These are phyloP conservation scores for Melanotaenia parkinsoni DNA, from an alignment of 2,797 vertebrate species.

Conservation along the genomic window DNA sequence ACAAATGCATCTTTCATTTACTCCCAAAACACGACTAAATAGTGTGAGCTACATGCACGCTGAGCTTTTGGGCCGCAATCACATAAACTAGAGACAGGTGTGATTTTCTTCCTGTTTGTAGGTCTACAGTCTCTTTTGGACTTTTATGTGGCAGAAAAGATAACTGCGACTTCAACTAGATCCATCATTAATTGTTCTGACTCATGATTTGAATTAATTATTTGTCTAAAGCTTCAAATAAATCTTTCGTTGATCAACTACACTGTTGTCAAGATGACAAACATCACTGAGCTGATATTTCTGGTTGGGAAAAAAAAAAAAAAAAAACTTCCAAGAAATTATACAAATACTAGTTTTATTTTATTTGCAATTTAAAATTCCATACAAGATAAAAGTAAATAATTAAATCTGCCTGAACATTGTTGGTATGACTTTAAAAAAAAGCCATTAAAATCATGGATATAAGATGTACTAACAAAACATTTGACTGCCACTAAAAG, in stretches of 20 bases:
- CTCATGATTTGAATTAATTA: neutral
- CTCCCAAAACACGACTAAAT: slow-evolving; percentile 3
- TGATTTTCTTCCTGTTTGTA: neutral
- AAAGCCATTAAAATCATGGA: slow-evolving; percentile 71
- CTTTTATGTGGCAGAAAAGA: neutral
- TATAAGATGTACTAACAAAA: slow-evolving; percentile 62
- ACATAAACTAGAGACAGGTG: slow-evolving; percentile 65
- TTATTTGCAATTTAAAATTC: slow-evolving; percentile 85
- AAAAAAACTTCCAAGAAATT: slow-evolving; percentile 7
- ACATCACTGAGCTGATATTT: neutral
- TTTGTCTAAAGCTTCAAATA: neutral
- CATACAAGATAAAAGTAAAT: slow-evolving; percentile 85
- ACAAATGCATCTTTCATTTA: neutral
- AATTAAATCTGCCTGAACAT: slow-evolving; percentile 79
- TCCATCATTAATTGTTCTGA: neutral
- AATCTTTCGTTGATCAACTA: neutral
- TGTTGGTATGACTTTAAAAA: slow-evolving; percentile 71
- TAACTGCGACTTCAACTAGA: neutral
- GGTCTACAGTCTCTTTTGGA: neutral
- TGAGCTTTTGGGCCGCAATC: slow-evolving; percentile 53
- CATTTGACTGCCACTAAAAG: slow-evolving; percentile 55
- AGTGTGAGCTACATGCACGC: neutral
- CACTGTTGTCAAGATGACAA: neutral
- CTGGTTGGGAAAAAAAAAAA: neutral
- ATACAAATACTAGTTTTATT: slow-evolving; percentile 79